phyloP scores from a whole-genome alignment of 2,888 invertebrate species.

The Limnephilus marmoratus region DNA sequence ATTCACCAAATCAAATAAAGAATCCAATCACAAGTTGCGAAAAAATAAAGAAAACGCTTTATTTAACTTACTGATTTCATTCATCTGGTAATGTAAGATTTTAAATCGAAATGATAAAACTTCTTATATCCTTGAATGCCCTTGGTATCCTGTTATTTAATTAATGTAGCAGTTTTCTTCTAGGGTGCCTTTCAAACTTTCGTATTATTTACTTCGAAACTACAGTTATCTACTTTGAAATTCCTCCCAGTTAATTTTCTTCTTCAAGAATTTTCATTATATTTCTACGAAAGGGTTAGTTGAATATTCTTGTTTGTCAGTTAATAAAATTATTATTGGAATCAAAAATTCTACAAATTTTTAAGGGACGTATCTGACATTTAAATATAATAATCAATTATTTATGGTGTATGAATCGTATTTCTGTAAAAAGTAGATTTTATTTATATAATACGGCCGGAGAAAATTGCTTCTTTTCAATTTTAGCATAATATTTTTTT shows the following conservation, averaged over 20 bases:
- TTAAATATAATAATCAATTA: background rate
- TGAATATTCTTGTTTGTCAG: background rate
- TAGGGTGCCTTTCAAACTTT: too few species aligned
- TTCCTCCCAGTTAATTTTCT: background rate
- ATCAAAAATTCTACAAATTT: background rate
- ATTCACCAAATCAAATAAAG: too few species aligned
- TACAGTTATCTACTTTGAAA: too few species aligned
- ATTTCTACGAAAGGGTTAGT: background rate
- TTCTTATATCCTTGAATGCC: background rate
- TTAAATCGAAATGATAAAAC: background rate
- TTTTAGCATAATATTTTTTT: background rate
- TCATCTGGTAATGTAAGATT: too few species aligned
- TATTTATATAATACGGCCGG: background rate
- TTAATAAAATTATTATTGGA: background rate
- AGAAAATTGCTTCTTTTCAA: background rate
- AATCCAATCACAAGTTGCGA: background rate
- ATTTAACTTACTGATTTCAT: background rate
- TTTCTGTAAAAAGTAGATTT: background rate
- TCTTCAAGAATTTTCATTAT: background rate
- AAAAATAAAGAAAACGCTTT: background rate
- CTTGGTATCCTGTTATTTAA: too few species aligned
- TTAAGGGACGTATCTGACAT: background rate
- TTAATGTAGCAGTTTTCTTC: too few species aligned
- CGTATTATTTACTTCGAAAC: too few species aligned
- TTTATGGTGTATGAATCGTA: background rate